phyloP scores from a whole-genome alignment of 2,797 vertebrate genomes.

The Squalus acanthias region DNA sequence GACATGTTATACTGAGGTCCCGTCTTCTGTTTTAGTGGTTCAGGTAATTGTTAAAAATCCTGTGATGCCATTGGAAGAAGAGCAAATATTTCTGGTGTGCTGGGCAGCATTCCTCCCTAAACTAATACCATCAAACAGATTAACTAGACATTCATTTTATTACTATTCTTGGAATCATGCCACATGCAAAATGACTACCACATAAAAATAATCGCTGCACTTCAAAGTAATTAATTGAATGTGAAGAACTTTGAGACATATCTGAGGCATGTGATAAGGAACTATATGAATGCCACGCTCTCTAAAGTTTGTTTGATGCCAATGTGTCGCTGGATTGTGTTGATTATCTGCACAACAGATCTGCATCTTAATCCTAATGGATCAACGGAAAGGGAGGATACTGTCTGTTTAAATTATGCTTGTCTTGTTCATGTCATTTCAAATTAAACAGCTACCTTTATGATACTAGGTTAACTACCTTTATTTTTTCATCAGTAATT shows the following conservation, averaged over 20 bases:
- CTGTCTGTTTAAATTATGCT: background rate
- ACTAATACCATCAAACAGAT: background rate
- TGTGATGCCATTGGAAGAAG: background rate
- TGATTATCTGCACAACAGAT: background rate
- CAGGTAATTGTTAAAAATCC: background rate
- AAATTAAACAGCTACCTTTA: background rate
- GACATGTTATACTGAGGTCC: background rate
- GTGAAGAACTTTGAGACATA: background rate
- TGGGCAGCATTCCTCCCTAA: background rate
- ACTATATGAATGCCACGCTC: background rate
- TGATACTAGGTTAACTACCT: background rate
- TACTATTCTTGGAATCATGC: background rate
- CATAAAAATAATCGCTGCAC: background rate
- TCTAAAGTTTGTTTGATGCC: background rate
- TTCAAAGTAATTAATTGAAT: background rate
- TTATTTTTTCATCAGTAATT: too few species aligned
- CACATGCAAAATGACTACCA: background rate
- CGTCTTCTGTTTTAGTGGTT: background rate
- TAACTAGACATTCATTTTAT: background rate
- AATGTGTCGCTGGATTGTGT: background rate
- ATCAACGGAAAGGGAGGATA: background rate
- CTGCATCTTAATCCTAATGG: background rate
- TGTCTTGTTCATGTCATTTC: background rate
- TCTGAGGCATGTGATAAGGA: background rate
- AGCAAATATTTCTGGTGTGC: background rate